Base-by-base conservation (phyloP, 1,140 invertebrate genomes). In the Chrysoperla carnea region DNA sequence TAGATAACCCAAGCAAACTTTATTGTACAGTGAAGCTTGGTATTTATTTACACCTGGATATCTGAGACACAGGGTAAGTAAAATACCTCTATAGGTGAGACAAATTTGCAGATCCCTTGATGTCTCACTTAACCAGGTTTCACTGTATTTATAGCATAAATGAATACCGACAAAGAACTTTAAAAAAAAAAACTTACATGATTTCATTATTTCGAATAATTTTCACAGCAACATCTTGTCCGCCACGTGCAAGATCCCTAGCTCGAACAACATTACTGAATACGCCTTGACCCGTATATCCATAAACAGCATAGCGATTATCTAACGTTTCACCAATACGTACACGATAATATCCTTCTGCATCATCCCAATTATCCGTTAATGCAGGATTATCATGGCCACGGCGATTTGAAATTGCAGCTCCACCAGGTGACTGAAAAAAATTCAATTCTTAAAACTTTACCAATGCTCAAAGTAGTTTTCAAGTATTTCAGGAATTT, bases 171-270 rank as follows among this genome's bases (percentile, higher is more conserved):
- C n/a, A n/a, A n/a, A n/a, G n/a, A n/a, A n/a, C n/a, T n/a, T n/a
- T n/a, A n/a, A n/a, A n/a, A n/a, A n/a, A n/a, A n/a, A n/a, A 41
- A 35, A 76, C 84, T 82, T 70, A 97, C 96, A 99, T 99, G 51
- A 99, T 84, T 70, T 99, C 95, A 68, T 99, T 99, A 60, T 98
- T 99, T 52, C 96, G 71, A 48, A 99, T 99, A 48, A 99, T 99
- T 67, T 99, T 99, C 11, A 99, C 89, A 40, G 95, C 95, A 1
- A 98, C 92, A 61, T 98, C 93, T 46, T 80, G 73, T 58, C 80
- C 83, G 11, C 80, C 81, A 14, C 89, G 69, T 1, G 82, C 81
- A 51, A 76, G 80, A 61, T 99, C 95, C 48, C 91, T 70, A 8
- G 91, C 93, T 39, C 94, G 70, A 4, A 99, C 82, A 1, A 99